These are phyloP conservation scores for Argyresthia goedartella DNA, from an alignment of 2,888 invertebrate genomes.

Conservation along the genomic window DNA sequence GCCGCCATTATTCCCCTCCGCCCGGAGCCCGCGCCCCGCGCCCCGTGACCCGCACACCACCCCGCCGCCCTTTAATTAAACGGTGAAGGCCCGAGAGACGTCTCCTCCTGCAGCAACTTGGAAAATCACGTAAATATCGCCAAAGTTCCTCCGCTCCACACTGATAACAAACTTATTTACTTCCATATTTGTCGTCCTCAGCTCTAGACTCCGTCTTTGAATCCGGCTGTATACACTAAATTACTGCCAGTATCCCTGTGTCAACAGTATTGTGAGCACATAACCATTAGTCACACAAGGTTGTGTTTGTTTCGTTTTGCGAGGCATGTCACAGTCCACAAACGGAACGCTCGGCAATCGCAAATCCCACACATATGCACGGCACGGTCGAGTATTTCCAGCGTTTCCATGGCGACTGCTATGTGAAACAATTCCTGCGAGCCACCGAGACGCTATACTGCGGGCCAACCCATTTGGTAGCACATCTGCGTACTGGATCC, in stretches of 20 bases:
- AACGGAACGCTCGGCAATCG: neutral
- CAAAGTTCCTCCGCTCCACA: slow-evolving; percentile 40
- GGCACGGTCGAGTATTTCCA: neutral
- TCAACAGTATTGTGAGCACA: neutral
- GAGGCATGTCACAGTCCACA: neutral
- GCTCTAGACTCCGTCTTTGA: neutral
- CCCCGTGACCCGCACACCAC: slow-evolving; percentile 30
- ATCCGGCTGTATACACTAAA: neutral
- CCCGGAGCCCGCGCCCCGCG: slow-evolving; percentile 38
- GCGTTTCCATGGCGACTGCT: slow-evolving; percentile 38
- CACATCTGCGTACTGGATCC: slow-evolving; percentile 47
- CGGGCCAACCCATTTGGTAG: neutral
- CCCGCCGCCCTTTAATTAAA: slow-evolving; percentile 69
- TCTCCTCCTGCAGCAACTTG: slow-evolving; percentile 52
- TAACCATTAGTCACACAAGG: neutral
- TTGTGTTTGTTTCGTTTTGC: neutral
- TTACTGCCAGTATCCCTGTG: neutral
- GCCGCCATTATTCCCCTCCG: slow-evolving; percentile 67
- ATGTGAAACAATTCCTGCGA: slow-evolving; percentile 58
- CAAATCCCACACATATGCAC: neutral
- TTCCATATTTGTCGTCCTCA: slow-evolving; percentile 1
- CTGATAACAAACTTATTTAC: slow-evolving; percentile 8
- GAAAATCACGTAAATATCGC: slow-evolving; percentile 65
- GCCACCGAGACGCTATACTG: slow-evolving; percentile 26
- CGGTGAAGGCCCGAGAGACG: slow-evolving; percentile 67